phyloP scores from a whole-genome alignment of 2,113 vertebrate species.

The Sylvia atricapilla region DNA sequence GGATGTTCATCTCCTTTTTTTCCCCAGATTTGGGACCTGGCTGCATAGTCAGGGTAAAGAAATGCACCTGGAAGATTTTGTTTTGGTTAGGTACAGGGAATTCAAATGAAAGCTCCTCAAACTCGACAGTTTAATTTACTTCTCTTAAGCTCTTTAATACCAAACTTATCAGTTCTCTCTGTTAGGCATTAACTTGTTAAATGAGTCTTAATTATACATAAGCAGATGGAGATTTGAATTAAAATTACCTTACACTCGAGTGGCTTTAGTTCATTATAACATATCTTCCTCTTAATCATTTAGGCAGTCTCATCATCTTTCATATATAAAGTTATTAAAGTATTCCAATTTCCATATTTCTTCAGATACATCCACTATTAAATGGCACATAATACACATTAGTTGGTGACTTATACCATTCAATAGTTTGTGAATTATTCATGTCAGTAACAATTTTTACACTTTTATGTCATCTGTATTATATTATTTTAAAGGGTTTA shows the following conservation, averaged over 20 bases:
- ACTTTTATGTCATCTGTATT: slow-evolving; percentile 70
- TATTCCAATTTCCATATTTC: slow-evolving; percentile 84
- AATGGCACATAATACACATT: slow-evolving; percentile 77
- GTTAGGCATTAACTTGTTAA: slow-evolving; percentile 88
- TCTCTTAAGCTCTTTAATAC: slow-evolving; percentile 79
- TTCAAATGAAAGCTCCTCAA: slow-evolving; percentile 76
- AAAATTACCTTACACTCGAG: slow-evolving; percentile 89
- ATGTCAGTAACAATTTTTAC: slow-evolving; percentile 72
- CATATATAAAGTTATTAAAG: slow-evolving; percentile 83
- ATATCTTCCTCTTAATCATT: slow-evolving; percentile 88
- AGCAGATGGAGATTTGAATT: slow-evolving; percentile 94
- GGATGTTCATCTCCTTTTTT: neutral
- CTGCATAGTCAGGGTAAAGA: slow-evolving; percentile 50
- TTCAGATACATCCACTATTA: slow-evolving; percentile 80
- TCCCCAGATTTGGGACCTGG: neutral
- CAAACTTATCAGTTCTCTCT: slow-evolving; percentile 81
- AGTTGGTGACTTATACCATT: slow-evolving; percentile 74
- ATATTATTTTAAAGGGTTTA: slow-evolving; percentile 70
- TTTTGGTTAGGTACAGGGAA: slow-evolving; percentile 71
- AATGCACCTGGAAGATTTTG: slow-evolving; percentile 58
- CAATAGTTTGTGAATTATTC: slow-evolving; percentile 76
- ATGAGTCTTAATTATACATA: slow-evolving; percentile 89
- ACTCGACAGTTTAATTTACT: slow-evolving; percentile 80
- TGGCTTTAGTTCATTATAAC: slow-evolving; percentile 93
- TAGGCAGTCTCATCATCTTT: slow-evolving; percentile 84